phyloP scores from a whole-genome alignment of 2,888 invertebrate genomes.

The Cataglyphis altisquamis region DNA sequence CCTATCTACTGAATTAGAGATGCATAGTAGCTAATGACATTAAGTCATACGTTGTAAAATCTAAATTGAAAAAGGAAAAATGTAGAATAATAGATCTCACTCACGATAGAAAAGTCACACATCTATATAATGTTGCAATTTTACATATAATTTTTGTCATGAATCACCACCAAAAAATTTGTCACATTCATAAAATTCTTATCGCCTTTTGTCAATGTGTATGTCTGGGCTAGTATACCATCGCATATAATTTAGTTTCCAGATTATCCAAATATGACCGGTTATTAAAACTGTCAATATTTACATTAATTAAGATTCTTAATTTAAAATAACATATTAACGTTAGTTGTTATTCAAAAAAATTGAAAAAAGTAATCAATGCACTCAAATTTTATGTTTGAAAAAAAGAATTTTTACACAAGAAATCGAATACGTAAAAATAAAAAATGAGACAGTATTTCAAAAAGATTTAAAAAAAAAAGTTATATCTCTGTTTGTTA shows the following conservation, averaged over 20 bases:
- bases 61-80: background rate
- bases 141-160: constrained; percentile 24
- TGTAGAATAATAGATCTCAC: background rate
- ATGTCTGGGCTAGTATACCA: constrained; percentile 34
- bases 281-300: background rate
- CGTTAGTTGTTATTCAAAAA: background rate
- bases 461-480: background rate
- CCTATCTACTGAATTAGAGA: background rate
- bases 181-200: constrained; percentile 18
- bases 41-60: background rate
- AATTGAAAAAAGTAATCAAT: background rate
- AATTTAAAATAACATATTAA: background rate
- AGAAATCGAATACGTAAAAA: background rate
- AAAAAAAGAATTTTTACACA: background rate
- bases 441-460: background rate
- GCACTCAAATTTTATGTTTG: background rate
- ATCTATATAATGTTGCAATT: constrained; percentile 26
- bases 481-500: background rate
- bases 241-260: constrained; percentile 26
- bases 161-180: constrained; percentile 12
- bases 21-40: background rate
- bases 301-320: background rate
- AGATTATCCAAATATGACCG: background rate
- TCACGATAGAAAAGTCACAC: constrained; percentile 38
- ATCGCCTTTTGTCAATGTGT: constrained; percentile 16